Base-by-base conservation (phyloP, 2,888 invertebrate genomes). In the Rhingia campestris region DNA sequence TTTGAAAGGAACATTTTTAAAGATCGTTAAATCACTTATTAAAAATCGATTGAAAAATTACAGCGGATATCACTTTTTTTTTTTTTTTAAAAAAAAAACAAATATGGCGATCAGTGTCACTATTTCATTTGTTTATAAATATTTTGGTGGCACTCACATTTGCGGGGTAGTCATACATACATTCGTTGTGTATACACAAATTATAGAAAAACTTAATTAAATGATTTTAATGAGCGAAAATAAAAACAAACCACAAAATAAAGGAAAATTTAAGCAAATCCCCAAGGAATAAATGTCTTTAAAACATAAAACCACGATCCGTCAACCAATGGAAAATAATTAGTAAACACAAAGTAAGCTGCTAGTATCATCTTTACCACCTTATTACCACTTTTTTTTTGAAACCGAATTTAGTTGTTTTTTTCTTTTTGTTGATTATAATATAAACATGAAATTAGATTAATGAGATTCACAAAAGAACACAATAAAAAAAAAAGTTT, bases 341-440 rank as follows among this genome's bases (percentile, higher is more conserved):
- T 82, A 82, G 79, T 79, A 82, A 56, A 77, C 82, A 79, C 58
- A 82, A 39, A 82, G 56, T 37, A 82, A 77, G 67, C 77, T 77
- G 53, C 61, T 67, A 22, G 22, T 67, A 51, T 73, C 63, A 51
- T 69, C 45, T 73, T 73, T 54, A 82, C 73, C 73, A 69, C 51
- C 53, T 63, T 45, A 47, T 53, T 49, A 64, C 47, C 45, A 43
- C 14, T 51, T 47, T 49, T 41, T 33, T 12, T 22, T 56, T 58
- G n/a, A 2, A 22, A 22, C 22, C 22, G 22, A 22, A 22, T 22
- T 22, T 22, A 22, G 22, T 53, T 39, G 10, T 72, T 61, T 63
- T 30, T 49, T n/a, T 37, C 47, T 14, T 47, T 35, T 41, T 4
- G 10, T 10, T 41, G 10, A 41, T 41, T 9, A 5, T 35, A 6